These are phyloP conservation scores for Macropis europaea DNA, from an alignment of 2,888 invertebrate species.

Conservation along the genomic window DNA sequence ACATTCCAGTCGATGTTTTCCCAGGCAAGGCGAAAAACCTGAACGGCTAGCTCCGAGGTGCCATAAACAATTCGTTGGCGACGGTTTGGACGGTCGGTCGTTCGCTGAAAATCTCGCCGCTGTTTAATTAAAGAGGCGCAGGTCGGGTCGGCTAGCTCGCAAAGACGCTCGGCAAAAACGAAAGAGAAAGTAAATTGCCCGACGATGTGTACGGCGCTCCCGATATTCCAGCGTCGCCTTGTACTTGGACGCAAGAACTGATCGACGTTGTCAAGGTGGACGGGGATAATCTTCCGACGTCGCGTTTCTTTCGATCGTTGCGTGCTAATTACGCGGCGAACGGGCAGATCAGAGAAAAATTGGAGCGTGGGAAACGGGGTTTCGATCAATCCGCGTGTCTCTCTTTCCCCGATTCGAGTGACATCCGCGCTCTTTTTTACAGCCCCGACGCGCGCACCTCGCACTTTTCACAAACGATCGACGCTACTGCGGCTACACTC, in stretches of 20 bases:
- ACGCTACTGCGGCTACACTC: no score
- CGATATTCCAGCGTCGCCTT: slow-evolving; percentile 22
- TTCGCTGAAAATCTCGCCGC: background rate
- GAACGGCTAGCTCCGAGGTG: background rate
- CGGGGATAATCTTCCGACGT: slow-evolving; percentile 28
- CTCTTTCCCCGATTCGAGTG: slow-evolving; percentile 7
- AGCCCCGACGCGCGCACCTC: background rate
- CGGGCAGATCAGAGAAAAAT: slow-evolving; percentile 22
- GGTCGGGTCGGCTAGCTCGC: background rate
- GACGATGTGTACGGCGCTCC: slow-evolving; percentile 1
- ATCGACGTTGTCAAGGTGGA: slow-evolving; percentile 17
- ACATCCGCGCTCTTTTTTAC: background rate
- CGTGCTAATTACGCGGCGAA: slow-evolving; percentile 32
- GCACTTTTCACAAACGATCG: background rate
- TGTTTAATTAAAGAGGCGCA: slow-evolving; percentile 31
- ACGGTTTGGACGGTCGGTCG: background rate
- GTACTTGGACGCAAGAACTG: slow-evolving; percentile 23
- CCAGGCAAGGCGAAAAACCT: no score
- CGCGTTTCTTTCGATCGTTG: slow-evolving; percentile 1
- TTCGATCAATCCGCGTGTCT: slow-evolving; percentile 15
- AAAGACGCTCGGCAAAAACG: slow-evolving; percentile 30
- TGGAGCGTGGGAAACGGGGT: slow-evolving; percentile 48
- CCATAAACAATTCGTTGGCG: background rate
- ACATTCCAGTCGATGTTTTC: no score
- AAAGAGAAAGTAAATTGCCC: slow-evolving; percentile 52